Base-by-base conservation (phyloP, 2,113 vertebrate genomes). In the Lycocorax pyrrhopterus region DNA sequence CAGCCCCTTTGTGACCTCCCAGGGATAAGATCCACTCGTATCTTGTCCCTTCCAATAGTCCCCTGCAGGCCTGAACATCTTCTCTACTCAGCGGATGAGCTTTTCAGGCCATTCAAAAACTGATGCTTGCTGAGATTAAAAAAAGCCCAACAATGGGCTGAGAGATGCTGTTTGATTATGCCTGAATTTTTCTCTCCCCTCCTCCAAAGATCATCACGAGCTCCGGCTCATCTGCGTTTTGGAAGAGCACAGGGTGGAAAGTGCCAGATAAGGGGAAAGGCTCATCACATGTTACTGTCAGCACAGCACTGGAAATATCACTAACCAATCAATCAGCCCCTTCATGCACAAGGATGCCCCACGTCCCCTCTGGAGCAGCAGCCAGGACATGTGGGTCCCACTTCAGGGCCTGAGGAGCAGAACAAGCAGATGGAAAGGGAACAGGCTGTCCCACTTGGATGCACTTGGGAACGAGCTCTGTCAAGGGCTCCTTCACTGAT, bases 241-340 rank as follows among this genome's bases (percentile, higher is more conserved):
- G 89, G 85, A 94, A 92, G 68, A 94, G 92, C 14, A 0, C 76
- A 56, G 86, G 62, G 88, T 51, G 90, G 88, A 94, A 95, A 90
- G 66, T 87, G 96, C 93, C 80, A 89, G 96, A 90, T 82, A 32
- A 95, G 88, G 88, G 92, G 84, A 96, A 94, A 90, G 80, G 83
- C 90, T 95, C 92, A 93, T 97, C 96, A 95, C 82, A 13, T 78
- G 73, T 72, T 19, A 84, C 82, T 93, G 90, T 91, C 35, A 2
- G 86, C 69, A 53, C 68, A 60, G 85, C 29, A 16, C 93, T 93
- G 92, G 92, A 94, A 96, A 94, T 83, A 92, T 51, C 82, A 41
- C 92, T 77, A 43, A 52, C 22, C 51, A 88, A 89, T 93, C 93
- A 67, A 90, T 90, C 79, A 58, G 29, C 39, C 91, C 77, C 89